These are phyloP conservation scores for Promerops cafer DNA, from an alignment of 2,113 vertebrate genomes.

Conservation along the genomic window DNA sequence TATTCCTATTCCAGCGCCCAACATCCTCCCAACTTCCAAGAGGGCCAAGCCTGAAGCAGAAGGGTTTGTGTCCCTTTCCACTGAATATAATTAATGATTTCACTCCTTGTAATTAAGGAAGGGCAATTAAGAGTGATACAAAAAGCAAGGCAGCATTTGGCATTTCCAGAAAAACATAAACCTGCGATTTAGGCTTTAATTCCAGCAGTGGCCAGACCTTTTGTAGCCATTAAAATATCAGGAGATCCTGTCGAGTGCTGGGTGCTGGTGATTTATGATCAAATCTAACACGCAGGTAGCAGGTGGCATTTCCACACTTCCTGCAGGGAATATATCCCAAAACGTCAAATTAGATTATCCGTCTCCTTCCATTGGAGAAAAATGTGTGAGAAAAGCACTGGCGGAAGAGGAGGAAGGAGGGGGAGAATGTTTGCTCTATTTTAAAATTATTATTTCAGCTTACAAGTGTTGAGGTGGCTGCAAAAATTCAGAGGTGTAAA, in stretches of 20 bases:
- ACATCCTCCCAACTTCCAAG: neutral
- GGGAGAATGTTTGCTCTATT: neutral
- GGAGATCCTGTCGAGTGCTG: neutral
- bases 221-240: neutral
- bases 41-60: neutral
- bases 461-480: neutral
- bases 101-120: neutral
- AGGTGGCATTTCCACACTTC: slow-evolving; percentile 41
- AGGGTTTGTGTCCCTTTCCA: neutral
- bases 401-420: neutral
- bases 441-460: neutral
- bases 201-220: neutral
- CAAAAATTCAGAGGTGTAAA: neutral
- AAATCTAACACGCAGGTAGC: neutral
- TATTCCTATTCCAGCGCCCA: neutral
- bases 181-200: neutral
- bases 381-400: neutral
- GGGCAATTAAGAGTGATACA: neutral
- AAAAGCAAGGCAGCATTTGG: neutral
- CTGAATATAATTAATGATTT: neutral
- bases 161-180: neutral
- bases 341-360: neutral
- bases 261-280: slow-evolving; percentile 6
- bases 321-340: slow-evolving; percentile 20
- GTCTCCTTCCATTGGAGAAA: neutral